Percentiles rank a stretch among this genome's conserved stretches.
Conservation (phyloP, 2,113 vertebrate genomes). For the Myiopsitta monachus region DNA sequence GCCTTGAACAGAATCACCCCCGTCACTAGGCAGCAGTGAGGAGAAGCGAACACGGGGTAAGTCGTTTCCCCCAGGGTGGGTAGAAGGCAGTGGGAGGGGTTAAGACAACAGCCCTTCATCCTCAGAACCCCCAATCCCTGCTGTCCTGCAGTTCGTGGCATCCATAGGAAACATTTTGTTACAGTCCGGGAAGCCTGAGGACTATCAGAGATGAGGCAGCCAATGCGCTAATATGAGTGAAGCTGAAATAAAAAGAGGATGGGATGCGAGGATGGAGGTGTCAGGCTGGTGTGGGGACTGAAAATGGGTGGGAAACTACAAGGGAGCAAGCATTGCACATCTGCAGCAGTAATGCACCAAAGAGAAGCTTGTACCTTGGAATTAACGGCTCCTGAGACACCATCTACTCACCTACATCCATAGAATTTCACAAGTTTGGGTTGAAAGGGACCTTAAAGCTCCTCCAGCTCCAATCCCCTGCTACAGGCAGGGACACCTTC, state of each 20-base stretch:
- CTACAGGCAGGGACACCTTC: too few relatives aligned
- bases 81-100: constrained; percentile 45
- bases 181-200: constrained; percentile 23
- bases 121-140: too few relatives aligned
- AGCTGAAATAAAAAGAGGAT: not conserved
- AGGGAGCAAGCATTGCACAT: not conserved
- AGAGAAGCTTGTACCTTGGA: not conserved
- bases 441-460: too few relatives aligned
- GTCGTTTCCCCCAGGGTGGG: not conserved
- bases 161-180: constrained; percentile 2
- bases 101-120: too few relatives aligned
- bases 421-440: too few relatives aligned
- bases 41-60: not conserved
- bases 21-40: not conserved
- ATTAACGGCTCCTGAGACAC: not conserved
- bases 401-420: not conserved
- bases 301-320: not conserved
- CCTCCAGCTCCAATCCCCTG: too few relatives aligned
- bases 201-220: not conserved
- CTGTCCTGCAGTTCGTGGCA: not conserved
- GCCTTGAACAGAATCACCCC: not conserved
- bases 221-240: not conserved
- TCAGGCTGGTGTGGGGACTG: not conserved
- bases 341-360: not conserved
- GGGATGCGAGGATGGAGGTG: not conserved